Base-by-base conservation (phyloP, 2,113 vertebrate genomes). In the Marmota flaviventris region DNA sequence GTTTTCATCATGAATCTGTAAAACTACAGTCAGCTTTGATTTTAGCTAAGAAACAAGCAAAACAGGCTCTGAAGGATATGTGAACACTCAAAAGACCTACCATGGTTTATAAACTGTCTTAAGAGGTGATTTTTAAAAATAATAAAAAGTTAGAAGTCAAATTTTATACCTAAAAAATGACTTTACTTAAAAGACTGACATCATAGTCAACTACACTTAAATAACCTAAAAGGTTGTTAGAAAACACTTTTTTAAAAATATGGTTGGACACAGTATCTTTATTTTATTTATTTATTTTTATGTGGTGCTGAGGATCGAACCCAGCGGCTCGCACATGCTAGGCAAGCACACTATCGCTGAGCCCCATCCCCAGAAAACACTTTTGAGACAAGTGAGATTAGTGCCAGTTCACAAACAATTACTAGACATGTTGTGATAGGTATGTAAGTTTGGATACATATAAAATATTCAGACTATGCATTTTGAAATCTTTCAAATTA, bases 101-200 rank as follows among this genome's bases (percentile, higher is more conserved):
- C 42, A 75, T 76, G 20, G 78, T 70, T 87, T 76, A 93, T 8
- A 91, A 37, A 24, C 24, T 67, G 12, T 79, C 29, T 65, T 61
- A 93, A 85, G n/a, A 89, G 39, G 32, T 87, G 75, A 87, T 58
- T 95, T 88, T 70, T 77, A 77, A 97, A 97, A 93, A 77, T 75
- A 90, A 61, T 77, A 37, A 48, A 76, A 91, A 67, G 61, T 17
- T 63, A 79, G 69, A 95, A 75, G 24, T 82, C 25, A 96, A 82
- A 14, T 82, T 96, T 87, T 88, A 81, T 29, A 91, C 48, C 91
- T 37, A 86, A 87, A 84, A 96, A 89, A 89, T 39, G 13, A 42
- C n/a, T 96, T 90, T 92, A 70, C 72, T 89, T 85, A 90, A 86
- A 96, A 84, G 39, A 53, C 0, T 78, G 53, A 83, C 22, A 86